These are phyloP conservation scores for Nemotelus nigrinus DNA, from an alignment of 2,888 invertebrate genomes.

Conservation along the genomic window DNA sequence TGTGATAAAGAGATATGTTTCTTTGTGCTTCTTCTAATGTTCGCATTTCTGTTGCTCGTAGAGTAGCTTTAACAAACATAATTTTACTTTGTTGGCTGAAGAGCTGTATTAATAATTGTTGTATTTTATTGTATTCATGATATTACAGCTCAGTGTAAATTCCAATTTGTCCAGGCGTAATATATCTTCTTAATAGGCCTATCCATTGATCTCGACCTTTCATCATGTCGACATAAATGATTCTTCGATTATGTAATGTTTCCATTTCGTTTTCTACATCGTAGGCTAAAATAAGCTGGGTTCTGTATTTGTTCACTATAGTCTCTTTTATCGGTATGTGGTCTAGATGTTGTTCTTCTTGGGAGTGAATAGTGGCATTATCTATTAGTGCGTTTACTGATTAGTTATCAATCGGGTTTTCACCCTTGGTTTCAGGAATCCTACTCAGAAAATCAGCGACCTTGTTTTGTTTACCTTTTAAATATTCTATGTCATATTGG, in stretches of 20 bases:
- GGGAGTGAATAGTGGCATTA: constrained; percentile 43
- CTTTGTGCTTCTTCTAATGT: constrained; percentile 43
- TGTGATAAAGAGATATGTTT: constrained; percentile 42
- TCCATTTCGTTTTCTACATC: constrained; percentile 28
- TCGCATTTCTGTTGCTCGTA: constrained; percentile 34
- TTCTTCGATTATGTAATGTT: constrained; percentile 34
- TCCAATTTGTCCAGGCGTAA: constrained; percentile 32
- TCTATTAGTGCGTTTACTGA: constrained; percentile 2
- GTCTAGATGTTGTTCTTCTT: constrained; percentile 45
- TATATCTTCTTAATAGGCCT: constrained; percentile 34
- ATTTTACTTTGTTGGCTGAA: constrained; percentile 21
- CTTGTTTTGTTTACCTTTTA: constrained; percentile 31
- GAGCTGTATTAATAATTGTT: constrained; percentile 42
- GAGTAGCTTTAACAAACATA: constrained; percentile 44
- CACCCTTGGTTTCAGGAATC: background rate
- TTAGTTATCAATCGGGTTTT: background rate
- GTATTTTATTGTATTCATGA: constrained; percentile 33
- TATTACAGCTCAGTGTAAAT: constrained; percentile 41
- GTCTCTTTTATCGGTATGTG: constrained; percentile 44
- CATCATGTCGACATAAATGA: constrained; percentile 35
- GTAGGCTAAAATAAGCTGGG: constrained; percentile 46
- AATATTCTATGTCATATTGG: constrained; percentile 48
- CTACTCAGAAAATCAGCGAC: constrained; percentile 50
- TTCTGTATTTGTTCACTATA: constrained; percentile 45
- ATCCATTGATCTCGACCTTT: constrained; percentile 27